A percentile compares a stretch with the other conserved stretches of the same genome.
phyloP scores from a whole-genome alignment of 1,140 invertebrate species.

The Drosophila carrolli region DNA sequence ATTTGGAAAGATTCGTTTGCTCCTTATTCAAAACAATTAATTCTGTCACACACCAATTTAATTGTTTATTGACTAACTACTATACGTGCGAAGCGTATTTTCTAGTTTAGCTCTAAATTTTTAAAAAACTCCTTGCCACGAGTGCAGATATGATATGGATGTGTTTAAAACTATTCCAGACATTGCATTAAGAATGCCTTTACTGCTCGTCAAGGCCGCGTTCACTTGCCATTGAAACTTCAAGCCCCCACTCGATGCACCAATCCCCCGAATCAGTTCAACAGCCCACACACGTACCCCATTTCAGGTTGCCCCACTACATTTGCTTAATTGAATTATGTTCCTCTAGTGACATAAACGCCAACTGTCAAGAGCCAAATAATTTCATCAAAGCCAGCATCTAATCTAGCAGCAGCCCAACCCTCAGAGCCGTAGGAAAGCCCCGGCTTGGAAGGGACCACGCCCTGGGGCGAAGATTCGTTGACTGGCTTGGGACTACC shows the following conservation, averaged over 20 bases:
- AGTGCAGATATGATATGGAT: not conserved
- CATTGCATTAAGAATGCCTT: conserved; percentile 5
- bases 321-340: conserved; percentile 73
- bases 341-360: conserved; percentile 58
- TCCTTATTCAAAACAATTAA: not conserved
- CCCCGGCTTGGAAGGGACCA: conserved; percentile 19
- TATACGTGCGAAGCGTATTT: too few relatives aligned
- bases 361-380: conserved; percentile 59
- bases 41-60: not conserved
- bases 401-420: conserved; percentile 34
- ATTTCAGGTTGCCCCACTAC: conserved; percentile 13
- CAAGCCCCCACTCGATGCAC: conserved; percentile 36
- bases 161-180: not conserved
- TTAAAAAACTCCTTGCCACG: not conserved
- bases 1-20: not conserved
- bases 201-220: conserved; percentile 30
- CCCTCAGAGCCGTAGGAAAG: conserved; percentile 29
- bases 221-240: conserved; percentile 44
- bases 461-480: conserved; percentile 40
- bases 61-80: not conserved
- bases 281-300: conserved; percentile 14
- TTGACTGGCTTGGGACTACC: conserved; percentile 66
- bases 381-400: conserved; percentile 59
- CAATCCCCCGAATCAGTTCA: conserved; percentile 33
- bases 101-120: too few relatives aligned